Conservation (phyloP, 2,888 invertebrate genomes). For the Ernsta delagoae region DNA sequence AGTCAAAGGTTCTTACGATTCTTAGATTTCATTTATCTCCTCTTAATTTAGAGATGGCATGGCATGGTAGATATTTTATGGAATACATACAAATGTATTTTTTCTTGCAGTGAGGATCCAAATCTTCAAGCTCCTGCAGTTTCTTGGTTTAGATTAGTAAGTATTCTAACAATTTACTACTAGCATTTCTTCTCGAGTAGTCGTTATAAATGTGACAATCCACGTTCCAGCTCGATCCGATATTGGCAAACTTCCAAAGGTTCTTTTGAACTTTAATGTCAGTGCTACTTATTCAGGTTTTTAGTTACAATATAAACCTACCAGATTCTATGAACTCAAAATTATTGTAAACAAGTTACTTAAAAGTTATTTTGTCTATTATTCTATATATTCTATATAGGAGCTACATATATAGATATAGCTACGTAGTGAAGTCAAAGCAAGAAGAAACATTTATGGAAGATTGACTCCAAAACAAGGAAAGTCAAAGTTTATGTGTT, state of each 20-base stretch:
- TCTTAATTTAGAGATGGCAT: not conserved
- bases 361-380: no score
- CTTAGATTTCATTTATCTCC: not conserved
- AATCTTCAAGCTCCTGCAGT: constrained; percentile 52
- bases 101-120: constrained; percentile 61
- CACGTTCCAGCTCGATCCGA: no score
- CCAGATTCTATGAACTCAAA: not conserved
- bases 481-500: no score
- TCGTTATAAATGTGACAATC: no score
- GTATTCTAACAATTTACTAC: constrained; percentile 45
- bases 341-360: no score
- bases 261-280: not conserved
- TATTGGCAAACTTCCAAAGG: not conserved
- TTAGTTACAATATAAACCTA: not conserved
- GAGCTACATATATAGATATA: no score
- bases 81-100: constrained; percentile 18
- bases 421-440: no score
- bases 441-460: no score
- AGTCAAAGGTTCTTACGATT: not conserved
- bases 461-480: no score
- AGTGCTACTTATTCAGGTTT: not conserved
- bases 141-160: constrained; percentile 65
- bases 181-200: not conserved
- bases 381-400: no score
- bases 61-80: no score